Evolutionary conservation across 2,888 invertebrate species (phyloP).

Genomic region (Coelinius sp.): DNA sequence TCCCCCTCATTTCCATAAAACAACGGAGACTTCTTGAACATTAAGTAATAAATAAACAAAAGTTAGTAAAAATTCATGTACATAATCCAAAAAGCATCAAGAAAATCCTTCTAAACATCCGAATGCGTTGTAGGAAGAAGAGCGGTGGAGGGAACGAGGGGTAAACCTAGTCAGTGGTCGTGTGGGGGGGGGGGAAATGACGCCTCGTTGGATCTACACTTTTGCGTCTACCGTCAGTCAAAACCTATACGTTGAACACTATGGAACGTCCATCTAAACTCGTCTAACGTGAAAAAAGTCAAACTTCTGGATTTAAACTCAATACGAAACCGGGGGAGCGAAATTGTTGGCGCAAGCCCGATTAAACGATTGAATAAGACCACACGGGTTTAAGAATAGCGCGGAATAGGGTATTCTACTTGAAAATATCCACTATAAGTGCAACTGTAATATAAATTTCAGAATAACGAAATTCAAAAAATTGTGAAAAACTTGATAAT

Average conservation of each 20-base stretch:
- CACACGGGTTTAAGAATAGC: slow-evolving; percentile 33
- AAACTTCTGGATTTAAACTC: slow-evolving; percentile 32
- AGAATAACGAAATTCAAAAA: not conserved
- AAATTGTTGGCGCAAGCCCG: slow-evolving; percentile 35
- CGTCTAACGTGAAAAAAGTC: slow-evolving; percentile 20
- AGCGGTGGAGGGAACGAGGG: not conserved
- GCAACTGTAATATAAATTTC: not conserved
- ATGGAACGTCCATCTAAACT: slow-evolving; percentile 46
- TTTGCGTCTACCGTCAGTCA: slow-evolving; percentile 60
- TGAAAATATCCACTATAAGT: not conserved
- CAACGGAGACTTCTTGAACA: not conserved
- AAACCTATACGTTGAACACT: slow-evolving; percentile 59
- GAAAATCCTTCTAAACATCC: not conserved
- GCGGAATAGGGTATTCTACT: not conserved
- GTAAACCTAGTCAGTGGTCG: slow-evolving; percentile 16
- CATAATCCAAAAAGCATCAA: not conserved
- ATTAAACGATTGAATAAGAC: slow-evolving; percentile 27
- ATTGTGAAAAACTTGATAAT: too few species aligned
- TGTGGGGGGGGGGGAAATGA: slow-evolving; percentile 40
- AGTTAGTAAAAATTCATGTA: not conserved
- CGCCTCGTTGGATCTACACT: slow-evolving; percentile 52
- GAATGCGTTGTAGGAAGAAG: not conserved
- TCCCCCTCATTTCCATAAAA: not conserved
- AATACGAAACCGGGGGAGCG: not conserved
- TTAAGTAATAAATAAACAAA: not conserved